Evolutionary conservation across 2,888 invertebrate genomes (phyloP).

Genomic region (Azorinus chamasolen): DNA sequence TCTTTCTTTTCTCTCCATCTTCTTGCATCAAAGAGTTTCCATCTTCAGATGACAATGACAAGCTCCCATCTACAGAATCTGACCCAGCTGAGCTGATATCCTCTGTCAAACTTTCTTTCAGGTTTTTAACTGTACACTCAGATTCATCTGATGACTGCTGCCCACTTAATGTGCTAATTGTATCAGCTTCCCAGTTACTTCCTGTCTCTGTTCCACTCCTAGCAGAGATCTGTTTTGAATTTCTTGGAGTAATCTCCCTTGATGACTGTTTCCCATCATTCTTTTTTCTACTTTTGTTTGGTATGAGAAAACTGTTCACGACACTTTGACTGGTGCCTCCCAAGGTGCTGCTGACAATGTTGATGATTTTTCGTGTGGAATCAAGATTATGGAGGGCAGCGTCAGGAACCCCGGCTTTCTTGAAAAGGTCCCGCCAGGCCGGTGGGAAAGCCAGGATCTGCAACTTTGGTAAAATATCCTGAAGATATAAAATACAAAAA

Average conservation of each 20-base stretch:
- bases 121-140: conserved; percentile 43
- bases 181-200: conserved; percentile 45
- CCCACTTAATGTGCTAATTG: conserved; percentile 46
- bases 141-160: conserved; percentile 36
- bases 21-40: conserved; percentile 13
- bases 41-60: conserved; percentile 20
- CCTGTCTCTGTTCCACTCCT: background rate
- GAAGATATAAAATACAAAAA: background rate
- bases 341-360: conserved; percentile 75
- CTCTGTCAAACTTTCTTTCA: conserved; percentile 32
- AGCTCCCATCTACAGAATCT: conserved; percentile 32
- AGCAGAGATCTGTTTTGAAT: background rate
- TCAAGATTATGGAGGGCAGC: conserved; percentile 77
- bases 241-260: conserved; percentile 2
- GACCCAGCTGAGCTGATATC: conserved; percentile 29
- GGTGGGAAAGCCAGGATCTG: conserved; percentile 79
- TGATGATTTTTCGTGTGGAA: conserved; percentile 79
- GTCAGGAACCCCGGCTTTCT: conserved; percentile 76
- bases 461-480: conserved; percentile 78
- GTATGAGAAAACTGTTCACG: too few relatives aligned
- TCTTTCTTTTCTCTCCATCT: conserved; percentile 10
- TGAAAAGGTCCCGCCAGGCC: conserved; percentile 79
- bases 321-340: conserved; percentile 6
- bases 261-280: background rate
- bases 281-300: too few relatives aligned